Evolutionary conservation across 2,888 invertebrate species (phyloP).

Genomic region (Lordiphosa fenestrarum): DNA sequence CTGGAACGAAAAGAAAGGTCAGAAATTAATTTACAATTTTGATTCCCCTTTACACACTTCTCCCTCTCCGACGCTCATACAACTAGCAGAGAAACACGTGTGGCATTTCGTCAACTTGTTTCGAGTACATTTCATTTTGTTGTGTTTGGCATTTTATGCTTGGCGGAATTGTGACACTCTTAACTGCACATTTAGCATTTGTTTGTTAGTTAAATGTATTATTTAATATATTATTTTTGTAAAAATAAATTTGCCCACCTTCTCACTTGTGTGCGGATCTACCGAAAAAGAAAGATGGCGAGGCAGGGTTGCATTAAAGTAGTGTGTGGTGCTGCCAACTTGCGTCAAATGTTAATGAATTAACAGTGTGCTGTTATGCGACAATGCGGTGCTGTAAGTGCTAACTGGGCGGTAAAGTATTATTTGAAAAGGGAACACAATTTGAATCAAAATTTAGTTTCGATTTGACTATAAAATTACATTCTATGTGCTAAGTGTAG

Average conservation of each 20-base stretch:
- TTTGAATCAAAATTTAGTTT: too few species aligned
- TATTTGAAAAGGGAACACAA: too few species aligned
- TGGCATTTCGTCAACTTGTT: constrained; percentile 24
- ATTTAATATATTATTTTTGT: constrained; percentile 36
- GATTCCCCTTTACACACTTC: too few species aligned
- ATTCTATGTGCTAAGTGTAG: too few species aligned
- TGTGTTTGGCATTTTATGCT: constrained; percentile 21
- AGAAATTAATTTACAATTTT: constrained; percentile 14
- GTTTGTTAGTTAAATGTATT: constrained; percentile 13
- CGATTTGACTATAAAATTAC: too few species aligned
- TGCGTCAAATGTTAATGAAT: too few species aligned
- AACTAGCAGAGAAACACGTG: constrained; percentile 72
- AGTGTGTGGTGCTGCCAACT: too few species aligned
- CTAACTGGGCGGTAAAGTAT: too few species aligned
- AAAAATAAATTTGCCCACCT: constrained; percentile 72
- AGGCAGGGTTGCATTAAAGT: too few species aligned
- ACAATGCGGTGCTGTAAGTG: too few species aligned
- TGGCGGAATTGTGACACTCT: constrained; percentile 4
- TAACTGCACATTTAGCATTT: constrained; percentile 3
- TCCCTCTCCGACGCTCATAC: constrained; percentile 4
- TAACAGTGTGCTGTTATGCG: too few species aligned
- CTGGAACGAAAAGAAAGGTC: constrained; percentile 13
- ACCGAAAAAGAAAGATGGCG: constrained; percentile 78
- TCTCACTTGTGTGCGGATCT: constrained; percentile 75
- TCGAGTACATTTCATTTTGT: constrained; percentile 1